Evolutionary conservation across 2,113 vertebrate species (phyloP), one percentile per base, ranked within the genome.

Genomic region (Candoia aspera): DNA sequence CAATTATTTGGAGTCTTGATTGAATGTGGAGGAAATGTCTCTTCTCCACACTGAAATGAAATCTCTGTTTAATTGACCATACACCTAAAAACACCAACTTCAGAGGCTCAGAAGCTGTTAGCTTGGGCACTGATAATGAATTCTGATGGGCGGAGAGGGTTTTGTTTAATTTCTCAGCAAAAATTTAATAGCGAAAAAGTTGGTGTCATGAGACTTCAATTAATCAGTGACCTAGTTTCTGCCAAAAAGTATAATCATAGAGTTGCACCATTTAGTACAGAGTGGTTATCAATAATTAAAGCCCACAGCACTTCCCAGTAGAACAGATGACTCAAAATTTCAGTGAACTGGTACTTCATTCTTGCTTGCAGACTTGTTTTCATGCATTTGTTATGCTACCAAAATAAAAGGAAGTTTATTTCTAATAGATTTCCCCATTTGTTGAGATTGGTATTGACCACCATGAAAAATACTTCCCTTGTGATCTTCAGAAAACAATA

Each of bases 261-360:
- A 59, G 54, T 84, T 21, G 93, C 57, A 91, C 83, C 88, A 79
- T 68, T 95, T 89, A 33, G 13, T 83, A 29, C 26, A 57, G 17
- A n/a, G 37, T 6, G 9, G 21, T 86, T 90, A 93, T 96, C 92
- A 95, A 94, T 96, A 94, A 96, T 95, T 95, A 88, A 96, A 95
- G 91, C 84, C 0, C 83, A 3, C 94, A 83, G 64, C 87, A 46
- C 85, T 95, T 88, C 86, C 54, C 83, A 88, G 79, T 90, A 94
- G 93, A 57, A 33, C 73, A 59, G 15, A 10, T 84, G 79, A 26
- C 37, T 93, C 23, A 94, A 94, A 87, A 73, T 13, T 92, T 26
- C 79, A 86, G 17, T 57, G 94, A 95, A 91, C 92, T 93, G 79
- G 58, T 92, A 6, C 84, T 90, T 93, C 90, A 88, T 85, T 37